Conservation (phyloP, 2,888 invertebrate genomes). For the Nomada ferruginata region DNA sequence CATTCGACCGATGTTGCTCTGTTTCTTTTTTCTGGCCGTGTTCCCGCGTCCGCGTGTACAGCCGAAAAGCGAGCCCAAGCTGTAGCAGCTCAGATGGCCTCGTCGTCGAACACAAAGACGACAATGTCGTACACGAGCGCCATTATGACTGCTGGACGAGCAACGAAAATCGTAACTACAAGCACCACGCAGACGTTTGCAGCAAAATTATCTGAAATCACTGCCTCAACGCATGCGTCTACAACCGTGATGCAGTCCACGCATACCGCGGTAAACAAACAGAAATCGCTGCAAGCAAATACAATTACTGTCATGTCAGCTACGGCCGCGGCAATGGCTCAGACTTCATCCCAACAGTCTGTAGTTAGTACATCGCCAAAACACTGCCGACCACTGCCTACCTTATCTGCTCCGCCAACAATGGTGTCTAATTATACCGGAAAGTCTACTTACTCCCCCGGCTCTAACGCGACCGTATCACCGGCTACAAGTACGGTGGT, state of each 20-base stretch:
- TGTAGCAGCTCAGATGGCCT: conserved; percentile 82
- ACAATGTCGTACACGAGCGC: conserved; percentile 87
- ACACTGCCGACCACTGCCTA: conserved; percentile 83
- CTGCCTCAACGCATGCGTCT: conserved; percentile 79
- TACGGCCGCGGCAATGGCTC: conserved; percentile 75
- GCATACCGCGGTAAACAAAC: conserved; percentile 74
- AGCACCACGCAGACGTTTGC: conserved; percentile 90
- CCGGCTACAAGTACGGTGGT: conserved; percentile 63
- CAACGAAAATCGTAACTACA: conserved; percentile 84
- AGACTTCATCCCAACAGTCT: conserved; percentile 75
- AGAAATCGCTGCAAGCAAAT: conserved; percentile 72
- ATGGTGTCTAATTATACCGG: conserved; percentile 76
- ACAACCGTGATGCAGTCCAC: conserved; percentile 76
- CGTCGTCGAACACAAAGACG: conserved; percentile 85
- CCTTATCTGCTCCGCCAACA: conserved; percentile 78
- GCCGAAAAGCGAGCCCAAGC: conserved; percentile 85
- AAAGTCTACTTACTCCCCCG: conserved; percentile 78
- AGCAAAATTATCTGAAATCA: conserved; percentile 88
- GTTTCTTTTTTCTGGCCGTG: too few relatives aligned
- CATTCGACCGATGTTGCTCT: too few relatives aligned
- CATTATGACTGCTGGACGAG: conserved; percentile 85
- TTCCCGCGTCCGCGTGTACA: conserved; percentile 54
- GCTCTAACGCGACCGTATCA: conserved; percentile 79
- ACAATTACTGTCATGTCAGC: conserved; percentile 79
- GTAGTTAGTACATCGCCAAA: conserved; percentile 81